phyloP scores from a whole-genome alignment of 1,140 invertebrate genomes.

The Nomia melanderi region DNA sequence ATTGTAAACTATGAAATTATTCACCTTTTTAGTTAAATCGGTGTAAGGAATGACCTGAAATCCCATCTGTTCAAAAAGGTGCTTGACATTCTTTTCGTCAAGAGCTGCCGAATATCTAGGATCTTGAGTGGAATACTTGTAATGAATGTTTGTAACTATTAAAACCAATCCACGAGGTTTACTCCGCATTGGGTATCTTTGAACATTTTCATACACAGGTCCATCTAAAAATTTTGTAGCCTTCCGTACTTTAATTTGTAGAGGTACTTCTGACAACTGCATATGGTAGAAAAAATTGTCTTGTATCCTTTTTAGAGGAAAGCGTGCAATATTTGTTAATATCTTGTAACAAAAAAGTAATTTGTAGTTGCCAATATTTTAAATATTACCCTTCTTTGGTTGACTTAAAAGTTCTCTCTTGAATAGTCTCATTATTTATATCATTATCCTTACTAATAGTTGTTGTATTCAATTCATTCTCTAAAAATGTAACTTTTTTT shows the following conservation, averaged over 20 bases:
- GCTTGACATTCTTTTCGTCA: slow-evolving; percentile 80
- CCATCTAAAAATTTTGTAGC: slow-evolving; percentile 71
- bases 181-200: slow-evolving; percentile 80
- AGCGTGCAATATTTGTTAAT: neutral
- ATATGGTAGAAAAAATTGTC: slow-evolving; percentile 65
- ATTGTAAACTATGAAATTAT: slow-evolving; percentile 16
- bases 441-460: slow-evolving; percentile 14
- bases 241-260: slow-evolving; percentile 72
- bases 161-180: slow-evolving; percentile 82
- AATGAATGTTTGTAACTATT: slow-evolving; percentile 83
- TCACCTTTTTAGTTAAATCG: slow-evolving; percentile 77
- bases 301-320: slow-evolving; percentile 40
- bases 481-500: neutral
- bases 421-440: neutral
- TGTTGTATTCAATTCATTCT: slow-evolving; percentile 14
- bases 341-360: neutral
- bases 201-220: slow-evolving; percentile 57
- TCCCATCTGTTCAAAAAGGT: slow-evolving; percentile 81
- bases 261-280: slow-evolving; percentile 44
- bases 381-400: neutral
- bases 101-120: slow-evolving; percentile 78
- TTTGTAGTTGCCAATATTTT: neutral
- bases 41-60: slow-evolving; percentile 78
- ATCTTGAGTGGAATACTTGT: slow-evolving; percentile 58
- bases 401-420: neutral